Evolutionary conservation across 2,888 invertebrate species (phyloP).

Genomic region (Noctua janthina): DNA sequence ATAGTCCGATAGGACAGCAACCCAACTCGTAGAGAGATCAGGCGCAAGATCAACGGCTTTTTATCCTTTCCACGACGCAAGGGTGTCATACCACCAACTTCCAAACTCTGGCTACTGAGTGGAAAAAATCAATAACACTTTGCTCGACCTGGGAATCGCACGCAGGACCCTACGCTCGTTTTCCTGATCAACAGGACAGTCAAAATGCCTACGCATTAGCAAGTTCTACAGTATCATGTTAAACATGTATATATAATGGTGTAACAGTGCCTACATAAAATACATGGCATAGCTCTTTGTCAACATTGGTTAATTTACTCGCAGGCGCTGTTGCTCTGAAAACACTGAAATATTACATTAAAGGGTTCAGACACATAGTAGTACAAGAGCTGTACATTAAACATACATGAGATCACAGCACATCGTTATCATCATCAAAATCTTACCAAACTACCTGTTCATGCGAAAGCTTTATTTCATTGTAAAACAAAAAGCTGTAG

Average conservation of each 20-base stretch:
- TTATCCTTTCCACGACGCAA: no score
- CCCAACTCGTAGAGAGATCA: no score
- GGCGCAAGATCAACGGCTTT: no score
- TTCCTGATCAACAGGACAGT: neutral
- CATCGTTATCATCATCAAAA: neutral
- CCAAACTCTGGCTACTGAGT: no score
- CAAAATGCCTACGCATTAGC: neutral
- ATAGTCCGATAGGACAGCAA: no score
- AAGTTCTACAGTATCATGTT: conserved; percentile 9
- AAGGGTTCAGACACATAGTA: neutral
- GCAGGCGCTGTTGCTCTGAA: conserved; percentile 33
- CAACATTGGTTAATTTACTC: conserved; percentile 53
- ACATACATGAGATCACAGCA: neutral
- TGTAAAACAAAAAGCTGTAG: neutral
- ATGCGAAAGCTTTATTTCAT: neutral
- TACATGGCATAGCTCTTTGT: conserved; percentile 51
- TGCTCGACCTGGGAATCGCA: neutral
- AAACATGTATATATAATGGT: conserved; percentile 11
- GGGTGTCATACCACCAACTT: no score
- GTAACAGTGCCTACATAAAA: conserved; percentile 38
- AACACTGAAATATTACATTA: conserved; percentile 46
- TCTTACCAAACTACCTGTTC: neutral
- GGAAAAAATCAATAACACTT: neutral
- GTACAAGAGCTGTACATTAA: neutral
- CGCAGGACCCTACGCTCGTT: neutral